Base-by-base conservation (phyloP, 2,113 vertebrate species). In the Peromyscus polionotus region DNA sequence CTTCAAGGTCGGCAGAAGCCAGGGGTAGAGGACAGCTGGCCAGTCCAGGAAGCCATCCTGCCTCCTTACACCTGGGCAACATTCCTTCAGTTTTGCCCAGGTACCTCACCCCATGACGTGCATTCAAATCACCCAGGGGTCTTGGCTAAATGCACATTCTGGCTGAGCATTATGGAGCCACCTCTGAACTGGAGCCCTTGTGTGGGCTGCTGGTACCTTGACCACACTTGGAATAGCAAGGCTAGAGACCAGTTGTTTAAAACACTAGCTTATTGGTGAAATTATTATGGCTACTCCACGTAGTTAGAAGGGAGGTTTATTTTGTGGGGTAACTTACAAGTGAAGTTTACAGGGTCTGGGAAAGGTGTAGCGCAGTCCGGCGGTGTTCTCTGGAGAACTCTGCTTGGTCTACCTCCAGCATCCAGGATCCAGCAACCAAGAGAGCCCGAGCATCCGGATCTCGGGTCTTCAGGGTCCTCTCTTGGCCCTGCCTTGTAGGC, bases 41-140 rank as follows among this genome's bases (percentile, higher is more conserved):
- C 3, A 24, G 33, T 19, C 77, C 26, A 24, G 77, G 80, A n/a
- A 48, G 13, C 73, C 42, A 91, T n/a, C 63, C 31, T 79, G 31
- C 68, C 45, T 14, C 20, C 36, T 42, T 1, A 7, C 7, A 7
- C 75, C 70, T 8, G 9, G 24, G 26, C 39, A 26, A 24, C 70
- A 70, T 31, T 0, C 17, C 33, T 33, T 8, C 14, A 11, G 4
- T 9, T 57, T 24, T 33, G 36, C 19, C 19, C 54, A 33, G 63
- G 54, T 5, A 13, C 28, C 33, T 65, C 1, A 12, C 26, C 5
- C 24, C 6, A 6, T 67, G 31, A n/a, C 1, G 0, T 36, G 39
- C 13, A 7, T 42, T 20, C 20, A 0, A 28, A 26, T 86, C 81
- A 45, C 63, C 14, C 2, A 4, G n/a, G 33, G 28, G 19, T 42